These are phyloP conservation scores for Eurytoma adleriae DNA, from an alignment of 2,888 invertebrate species.

Conservation along the genomic window DNA sequence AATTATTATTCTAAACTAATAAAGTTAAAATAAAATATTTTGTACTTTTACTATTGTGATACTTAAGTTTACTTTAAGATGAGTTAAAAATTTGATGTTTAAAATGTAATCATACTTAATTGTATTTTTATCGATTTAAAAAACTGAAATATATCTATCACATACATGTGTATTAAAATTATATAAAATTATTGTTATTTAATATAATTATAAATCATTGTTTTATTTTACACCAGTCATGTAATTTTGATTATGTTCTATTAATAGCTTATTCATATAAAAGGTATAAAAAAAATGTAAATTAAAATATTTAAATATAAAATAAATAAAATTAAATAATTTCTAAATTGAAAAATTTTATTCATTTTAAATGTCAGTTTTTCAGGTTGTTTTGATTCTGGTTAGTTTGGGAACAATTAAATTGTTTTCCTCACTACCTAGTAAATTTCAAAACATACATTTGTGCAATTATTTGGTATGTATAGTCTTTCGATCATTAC, in stretches of 20 bases:
- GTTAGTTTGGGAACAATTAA: too few relatives aligned
- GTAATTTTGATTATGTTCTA: constrained; percentile 43
- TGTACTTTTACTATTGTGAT: constrained; percentile 54
- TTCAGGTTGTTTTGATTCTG: too few relatives aligned
- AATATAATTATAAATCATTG: constrained; percentile 37
- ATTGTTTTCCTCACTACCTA: too few relatives aligned
- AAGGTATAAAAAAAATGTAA: too few relatives aligned
- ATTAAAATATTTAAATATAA: too few relatives aligned
- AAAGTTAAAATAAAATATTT: constrained; percentile 39
- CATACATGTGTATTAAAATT: constrained; percentile 18
- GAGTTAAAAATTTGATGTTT: too few relatives aligned
- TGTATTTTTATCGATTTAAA: constrained; percentile 19
- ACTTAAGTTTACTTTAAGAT: constrained; percentile 14
- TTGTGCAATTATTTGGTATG: too few relatives aligned
- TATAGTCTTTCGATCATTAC: background rate
- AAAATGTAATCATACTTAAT: constrained; percentile 14
- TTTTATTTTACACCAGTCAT: constrained; percentile 46
- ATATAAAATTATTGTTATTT: constrained; percentile 44
- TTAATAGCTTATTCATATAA: background rate
- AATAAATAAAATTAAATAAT: too few relatives aligned
- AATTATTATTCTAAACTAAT: constrained; percentile 2
- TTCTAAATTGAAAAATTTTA: too few relatives aligned
- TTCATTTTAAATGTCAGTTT: too few relatives aligned
- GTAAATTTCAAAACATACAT: too few relatives aligned
- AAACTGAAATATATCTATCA: constrained; percentile 16